Evolutionary conservation across 2,888 invertebrate species (phyloP), one percentile per base, ranked within the genome.

Genomic region (Arrhopalites spinosus): DNA sequence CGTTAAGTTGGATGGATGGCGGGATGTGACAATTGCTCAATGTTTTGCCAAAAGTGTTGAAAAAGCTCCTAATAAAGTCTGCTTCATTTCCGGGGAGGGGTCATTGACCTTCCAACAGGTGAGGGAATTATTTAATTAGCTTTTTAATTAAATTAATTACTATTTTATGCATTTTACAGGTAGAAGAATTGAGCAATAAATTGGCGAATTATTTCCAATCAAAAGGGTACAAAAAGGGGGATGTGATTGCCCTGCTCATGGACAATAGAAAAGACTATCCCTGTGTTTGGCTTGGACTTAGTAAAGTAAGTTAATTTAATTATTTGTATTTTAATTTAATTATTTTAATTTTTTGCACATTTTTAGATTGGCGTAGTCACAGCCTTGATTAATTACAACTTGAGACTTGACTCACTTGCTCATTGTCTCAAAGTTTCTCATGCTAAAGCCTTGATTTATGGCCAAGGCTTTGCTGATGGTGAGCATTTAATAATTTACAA

Each of bases 241-340:
- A 98, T 85, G 90, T 91, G 0, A 92, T 98, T 0, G 96, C 92
- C 0, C 87, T 99, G 23, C 90, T 95, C 85, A 89, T 97, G 88
- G 95, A 95, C 85, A 98, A 96, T 86, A 90, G 93, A 50, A 93
- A 96, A 0, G 96, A 98, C 85, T 95, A 92, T 86, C 92, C 97
- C 1, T 91, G 92, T 56, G 91, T 91, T 50, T 99, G 98, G 98
- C 87, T 99, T 72, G 98, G 98, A 0, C 88, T 96, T 72, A 91
- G 95, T 11, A 82, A 79, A 69, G 81, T 79, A 63, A n/a, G n/a
- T n/a, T n/a, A n/a, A n/a, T n/a, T n/a, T n/a, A n/a, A n/a, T n/a
- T n/a, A n/a, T n/a, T n/a, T n/a, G n/a, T n/a, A n/a, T n/a, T n/a
- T n/a, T n/a, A n/a, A n/a, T n/a, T n/a, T n/a, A n/a, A n/a, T n/a